Percentiles rank a stretch among this genome's conserved stretches.
These are phyloP conservation scores for Lepidocolaptes lacrymiger DNA, from an alignment of 2,797 vertebrate genomes.

Conservation along the genomic window DNA sequence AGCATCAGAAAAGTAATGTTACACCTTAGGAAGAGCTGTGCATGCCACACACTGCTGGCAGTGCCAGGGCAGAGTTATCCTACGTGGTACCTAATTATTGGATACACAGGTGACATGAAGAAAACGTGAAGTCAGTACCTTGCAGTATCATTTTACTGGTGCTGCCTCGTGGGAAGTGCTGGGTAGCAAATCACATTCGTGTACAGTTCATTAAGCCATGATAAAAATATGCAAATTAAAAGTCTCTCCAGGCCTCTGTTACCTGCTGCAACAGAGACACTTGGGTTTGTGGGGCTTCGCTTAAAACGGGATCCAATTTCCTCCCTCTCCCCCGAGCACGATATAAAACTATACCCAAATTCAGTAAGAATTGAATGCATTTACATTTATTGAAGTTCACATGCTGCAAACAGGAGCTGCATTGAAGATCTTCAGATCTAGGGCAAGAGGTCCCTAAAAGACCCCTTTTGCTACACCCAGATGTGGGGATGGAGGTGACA, in stretches of 20 bases:
- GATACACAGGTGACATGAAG: constrained; percentile 45
- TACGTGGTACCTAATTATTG: background rate
- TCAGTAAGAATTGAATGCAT: constrained; percentile 25
- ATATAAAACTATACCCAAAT: constrained; percentile 40
- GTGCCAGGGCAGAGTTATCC: background rate
- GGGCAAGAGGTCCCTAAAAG: background rate
- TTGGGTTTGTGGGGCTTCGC: background rate
- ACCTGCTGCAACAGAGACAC: constrained; percentile 31
- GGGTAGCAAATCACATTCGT: constrained; percentile 31
- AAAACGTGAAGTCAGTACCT: constrained; percentile 15
- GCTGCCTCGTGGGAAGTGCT: constrained; percentile 30
- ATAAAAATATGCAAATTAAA: constrained; percentile 24
- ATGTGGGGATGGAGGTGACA: background rate
- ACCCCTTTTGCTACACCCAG: background rate
- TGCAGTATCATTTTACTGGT: background rate
- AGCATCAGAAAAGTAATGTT: constrained; percentile 23
- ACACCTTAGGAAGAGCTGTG: constrained; percentile 18
- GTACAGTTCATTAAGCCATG: constrained; percentile 7
- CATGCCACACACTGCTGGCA: constrained; percentile 17
- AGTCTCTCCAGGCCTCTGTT: background rate
- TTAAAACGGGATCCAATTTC: constrained; percentile 6
- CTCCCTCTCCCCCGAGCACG: background rate
- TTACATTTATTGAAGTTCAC: background rate
- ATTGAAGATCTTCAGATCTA: background rate
- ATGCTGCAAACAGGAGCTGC: constrained; percentile 16